Percentiles rank a stretch among this genome's conserved stretches.
Evolutionary conservation across 2,888 invertebrate genomes (phyloP).

Genomic region (Scelioninae gen. 2): DNA sequence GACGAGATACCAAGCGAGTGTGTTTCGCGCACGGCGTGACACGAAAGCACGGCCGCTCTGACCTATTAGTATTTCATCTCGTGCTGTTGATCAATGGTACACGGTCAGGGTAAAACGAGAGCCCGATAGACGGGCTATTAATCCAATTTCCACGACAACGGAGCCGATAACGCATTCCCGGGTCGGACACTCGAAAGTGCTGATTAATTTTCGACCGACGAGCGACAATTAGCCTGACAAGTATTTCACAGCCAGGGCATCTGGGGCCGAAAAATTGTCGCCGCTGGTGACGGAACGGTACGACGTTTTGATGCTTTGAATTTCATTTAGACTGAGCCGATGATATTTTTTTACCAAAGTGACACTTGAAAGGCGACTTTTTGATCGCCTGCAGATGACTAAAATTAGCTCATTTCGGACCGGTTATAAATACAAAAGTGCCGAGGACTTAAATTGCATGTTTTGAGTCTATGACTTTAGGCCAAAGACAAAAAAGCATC

Average conservation of each 20-base stretch:
- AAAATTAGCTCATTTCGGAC: too few species aligned
- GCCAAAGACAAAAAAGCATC: too few species aligned
- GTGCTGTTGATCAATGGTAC: conserved; percentile 54
- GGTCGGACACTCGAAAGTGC: conserved; percentile 47
- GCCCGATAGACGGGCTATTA: conserved; percentile 53
- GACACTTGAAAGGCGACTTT: too few species aligned
- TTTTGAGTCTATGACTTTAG: too few species aligned
- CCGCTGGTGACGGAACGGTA: too few species aligned
- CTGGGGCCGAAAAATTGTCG: too few species aligned
- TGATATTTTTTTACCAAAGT: too few species aligned
- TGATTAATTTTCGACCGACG: conserved; percentile 53
- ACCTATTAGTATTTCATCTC: conserved; percentile 56
- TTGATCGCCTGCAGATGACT: too few species aligned
- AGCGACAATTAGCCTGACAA: conserved; percentile 48
- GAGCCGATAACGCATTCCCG: conserved; percentile 50
- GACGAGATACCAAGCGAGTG: conserved; percentile 29
- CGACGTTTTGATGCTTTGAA: too few species aligned
- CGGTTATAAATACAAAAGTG: too few species aligned
- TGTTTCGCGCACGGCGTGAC: conserved; percentile 51
- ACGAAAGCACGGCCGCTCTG: conserved; percentile 47
- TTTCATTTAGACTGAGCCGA: too few species aligned
- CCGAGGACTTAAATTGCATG: too few species aligned
- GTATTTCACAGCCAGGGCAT: conserved; percentile 21
- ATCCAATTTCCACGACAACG: conserved; percentile 53
- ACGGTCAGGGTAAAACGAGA: conserved; percentile 52